Percentiles rank a stretch among this genome's conserved stretches.
These are phyloP conservation scores for Lasiurus borealis DNA, from an alignment of 2,113 vertebrate species.

Conservation along the genomic window DNA sequence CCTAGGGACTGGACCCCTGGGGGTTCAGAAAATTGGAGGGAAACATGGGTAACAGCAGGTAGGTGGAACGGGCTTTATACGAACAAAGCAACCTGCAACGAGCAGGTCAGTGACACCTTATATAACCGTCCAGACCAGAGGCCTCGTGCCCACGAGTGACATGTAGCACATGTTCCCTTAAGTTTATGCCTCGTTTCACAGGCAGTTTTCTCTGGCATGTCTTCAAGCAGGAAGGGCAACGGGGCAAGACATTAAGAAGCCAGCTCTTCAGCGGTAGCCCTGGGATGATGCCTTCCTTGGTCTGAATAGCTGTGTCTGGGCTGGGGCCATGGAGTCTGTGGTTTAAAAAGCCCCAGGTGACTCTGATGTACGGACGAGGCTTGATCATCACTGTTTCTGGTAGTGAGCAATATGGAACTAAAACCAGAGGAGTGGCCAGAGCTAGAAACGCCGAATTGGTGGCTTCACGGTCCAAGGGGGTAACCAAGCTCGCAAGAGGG, in stretches of 20 bases:
- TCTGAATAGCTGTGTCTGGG: background rate
- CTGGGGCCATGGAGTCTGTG: background rate
- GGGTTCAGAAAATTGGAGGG: too few relatives aligned
- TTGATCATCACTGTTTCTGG: background rate
- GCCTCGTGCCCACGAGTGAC: too few relatives aligned
- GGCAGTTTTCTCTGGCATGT: background rate
- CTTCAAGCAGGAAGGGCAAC: background rate
- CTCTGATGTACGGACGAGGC: background rate
- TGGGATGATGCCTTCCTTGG: too few relatives aligned
- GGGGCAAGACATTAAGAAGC: background rate
- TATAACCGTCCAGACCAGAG: too few relatives aligned
- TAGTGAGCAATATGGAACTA: background rate
- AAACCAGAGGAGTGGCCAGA: background rate
- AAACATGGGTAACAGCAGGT: too few relatives aligned
- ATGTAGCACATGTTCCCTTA: background rate
- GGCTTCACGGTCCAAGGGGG: background rate
- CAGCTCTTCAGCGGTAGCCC: background rate
- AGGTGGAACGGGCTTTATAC: too few relatives aligned
- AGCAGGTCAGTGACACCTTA: too few relatives aligned
- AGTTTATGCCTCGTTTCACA: background rate
- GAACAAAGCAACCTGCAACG: too few relatives aligned
- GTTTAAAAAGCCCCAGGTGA: background rate
- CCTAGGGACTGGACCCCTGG: too few relatives aligned
- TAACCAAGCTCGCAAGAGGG: background rate
- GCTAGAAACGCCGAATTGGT: background rate